Conservation (phyloP, 2,797 vertebrate species). For the Masticophis lateralis region DNA sequence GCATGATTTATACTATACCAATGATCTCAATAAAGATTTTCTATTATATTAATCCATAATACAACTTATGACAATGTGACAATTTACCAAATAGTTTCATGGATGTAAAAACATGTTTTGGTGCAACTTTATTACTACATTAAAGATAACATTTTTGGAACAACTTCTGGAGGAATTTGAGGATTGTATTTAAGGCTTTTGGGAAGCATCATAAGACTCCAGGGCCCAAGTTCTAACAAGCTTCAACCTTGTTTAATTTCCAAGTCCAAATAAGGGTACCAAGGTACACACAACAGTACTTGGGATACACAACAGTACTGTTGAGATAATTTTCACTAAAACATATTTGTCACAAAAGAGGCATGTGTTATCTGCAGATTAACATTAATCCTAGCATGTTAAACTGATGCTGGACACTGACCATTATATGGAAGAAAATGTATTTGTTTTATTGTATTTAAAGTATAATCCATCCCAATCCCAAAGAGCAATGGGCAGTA, state of each 20-base stretch:
- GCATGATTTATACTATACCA: not conserved
- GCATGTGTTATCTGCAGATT: not conserved
- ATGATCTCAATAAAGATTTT: not conserved
- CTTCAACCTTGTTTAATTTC: not conserved
- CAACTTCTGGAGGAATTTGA: not conserved
- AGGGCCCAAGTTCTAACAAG: not conserved
- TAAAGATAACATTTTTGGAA: not conserved
- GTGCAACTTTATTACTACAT: not conserved
- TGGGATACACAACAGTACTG: not conserved
- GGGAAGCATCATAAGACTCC: not conserved
- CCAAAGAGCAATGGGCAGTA: not conserved
- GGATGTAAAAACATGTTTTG: not conserved
- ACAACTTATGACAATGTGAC: not conserved
- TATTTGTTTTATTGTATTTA: not conserved
- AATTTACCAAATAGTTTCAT: not conserved
- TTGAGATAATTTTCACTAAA: not conserved
- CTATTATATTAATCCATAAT: not conserved
- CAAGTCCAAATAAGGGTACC: not conserved
- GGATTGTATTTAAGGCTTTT: not conserved
- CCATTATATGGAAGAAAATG: not conserved
- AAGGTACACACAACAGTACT: not conserved
- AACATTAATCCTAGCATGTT: not conserved
- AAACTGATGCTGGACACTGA: not conserved
- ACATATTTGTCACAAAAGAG: not conserved
- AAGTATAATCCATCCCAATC: not conserved